phyloP scores from a whole-genome alignment of 2,113 vertebrate genomes.

The Scomber colias region DNA sequence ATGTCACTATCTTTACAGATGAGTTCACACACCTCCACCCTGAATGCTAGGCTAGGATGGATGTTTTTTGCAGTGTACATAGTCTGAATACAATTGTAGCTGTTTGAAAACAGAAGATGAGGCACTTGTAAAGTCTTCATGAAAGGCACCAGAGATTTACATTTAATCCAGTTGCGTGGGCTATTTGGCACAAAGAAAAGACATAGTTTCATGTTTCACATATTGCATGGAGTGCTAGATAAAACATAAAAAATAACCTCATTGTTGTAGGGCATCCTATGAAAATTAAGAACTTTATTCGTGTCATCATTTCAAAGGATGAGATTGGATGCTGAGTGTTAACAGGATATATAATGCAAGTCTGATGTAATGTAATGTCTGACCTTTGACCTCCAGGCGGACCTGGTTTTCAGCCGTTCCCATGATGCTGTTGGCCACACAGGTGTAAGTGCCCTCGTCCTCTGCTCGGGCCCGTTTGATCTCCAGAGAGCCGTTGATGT shows the following conservation, averaged over 20 bases:
- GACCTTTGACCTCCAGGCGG: conserved; percentile 97
- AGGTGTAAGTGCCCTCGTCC: conserved; percentile 97
- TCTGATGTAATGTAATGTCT: conserved; percentile 43
- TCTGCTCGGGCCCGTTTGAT: conserved; percentile 89
- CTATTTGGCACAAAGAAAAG: conserved; percentile 48
- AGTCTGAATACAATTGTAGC: not conserved
- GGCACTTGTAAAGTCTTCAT: not conserved
- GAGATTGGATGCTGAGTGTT: not conserved
- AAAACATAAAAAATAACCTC: not conserved
- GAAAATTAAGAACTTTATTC: no score
- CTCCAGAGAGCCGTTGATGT: conserved; percentile 94
- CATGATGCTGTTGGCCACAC: conserved; percentile 94
- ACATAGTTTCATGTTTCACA: conserved; percentile 3
- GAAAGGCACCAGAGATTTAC: conserved; percentile 37
- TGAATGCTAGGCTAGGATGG: not conserved
- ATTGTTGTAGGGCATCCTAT: no score
- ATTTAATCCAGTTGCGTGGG: not conserved
- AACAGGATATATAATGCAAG: not conserved
- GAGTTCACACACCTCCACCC: not conserved
- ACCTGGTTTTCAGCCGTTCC: conserved; percentile 93
- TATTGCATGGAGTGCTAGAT: not conserved
- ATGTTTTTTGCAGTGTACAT: not conserved
- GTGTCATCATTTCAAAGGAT: no score
- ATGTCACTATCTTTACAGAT: not conserved
- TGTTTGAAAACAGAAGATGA: not conserved